Conservation (phyloP, 2,797 vertebrate species). For the Gallinago solitaria region DNA sequence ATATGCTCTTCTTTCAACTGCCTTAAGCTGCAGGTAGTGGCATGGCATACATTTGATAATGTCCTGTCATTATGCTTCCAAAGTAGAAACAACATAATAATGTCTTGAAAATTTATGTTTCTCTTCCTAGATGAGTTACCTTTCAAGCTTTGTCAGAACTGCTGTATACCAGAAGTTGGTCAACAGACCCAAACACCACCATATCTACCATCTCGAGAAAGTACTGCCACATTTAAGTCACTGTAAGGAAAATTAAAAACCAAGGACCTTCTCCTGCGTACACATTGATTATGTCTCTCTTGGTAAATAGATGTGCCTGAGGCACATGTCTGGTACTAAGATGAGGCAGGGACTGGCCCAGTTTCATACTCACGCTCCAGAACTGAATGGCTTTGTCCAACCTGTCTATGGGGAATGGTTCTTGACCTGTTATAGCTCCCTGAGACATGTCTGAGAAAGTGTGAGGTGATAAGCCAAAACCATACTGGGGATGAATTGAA, state of each 20-base stretch:
- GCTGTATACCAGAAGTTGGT: neutral
- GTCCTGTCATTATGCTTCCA: neutral
- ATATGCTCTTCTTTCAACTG: neutral
- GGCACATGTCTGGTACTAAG: neutral
- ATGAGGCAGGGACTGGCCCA: neutral
- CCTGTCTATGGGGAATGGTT: neutral
- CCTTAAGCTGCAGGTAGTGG: neutral
- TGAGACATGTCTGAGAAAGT: neutral
- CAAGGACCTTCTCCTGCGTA: neutral
- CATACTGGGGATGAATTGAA: neutral
- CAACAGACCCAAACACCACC: neutral
- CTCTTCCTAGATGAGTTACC: neutral
- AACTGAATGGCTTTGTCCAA: neutral
- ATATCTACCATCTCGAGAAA: neutral
- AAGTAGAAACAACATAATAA: neutral
- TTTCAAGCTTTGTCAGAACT: neutral
- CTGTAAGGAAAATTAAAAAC: neutral
- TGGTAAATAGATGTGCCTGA: neutral
- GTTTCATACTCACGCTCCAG: neutral
- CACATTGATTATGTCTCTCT: neutral
- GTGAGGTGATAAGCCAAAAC: neutral
- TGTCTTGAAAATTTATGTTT: neutral
- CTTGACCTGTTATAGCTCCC: neutral
- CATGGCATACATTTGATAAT: neutral
- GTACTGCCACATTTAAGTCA: neutral